Conservation (phyloP, 1,140 invertebrate genomes). For the Drosophila serrata region DNA sequence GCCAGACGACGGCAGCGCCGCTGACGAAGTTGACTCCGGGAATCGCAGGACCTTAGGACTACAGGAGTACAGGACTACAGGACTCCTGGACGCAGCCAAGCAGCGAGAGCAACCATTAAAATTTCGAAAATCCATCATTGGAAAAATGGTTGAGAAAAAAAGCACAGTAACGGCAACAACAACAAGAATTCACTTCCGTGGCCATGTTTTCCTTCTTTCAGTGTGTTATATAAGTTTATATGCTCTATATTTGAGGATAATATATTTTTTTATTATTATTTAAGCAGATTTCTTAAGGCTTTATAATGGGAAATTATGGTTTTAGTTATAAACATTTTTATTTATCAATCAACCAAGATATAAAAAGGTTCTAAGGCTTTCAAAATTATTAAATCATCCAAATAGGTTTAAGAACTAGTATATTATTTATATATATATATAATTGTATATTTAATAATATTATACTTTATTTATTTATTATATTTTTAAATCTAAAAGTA, state of each 20-base stretch:
- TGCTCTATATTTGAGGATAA: neutral
- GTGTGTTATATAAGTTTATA: constrained; percentile 17
- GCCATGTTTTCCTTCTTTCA: constrained; percentile 63
- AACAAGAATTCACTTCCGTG: constrained; percentile 65
- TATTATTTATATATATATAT: neutral
- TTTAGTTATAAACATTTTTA: neutral
- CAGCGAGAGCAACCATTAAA: constrained; percentile 83
- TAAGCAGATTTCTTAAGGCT: too few relatives aligned
- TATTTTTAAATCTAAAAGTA: neutral
- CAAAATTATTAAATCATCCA: neutral
- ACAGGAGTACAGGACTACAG: constrained; percentile 27
- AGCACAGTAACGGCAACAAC: constrained; percentile 39
- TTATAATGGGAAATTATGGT: neutral
- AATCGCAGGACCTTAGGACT: constrained; percentile 29
- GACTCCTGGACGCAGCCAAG: constrained; percentile 76
- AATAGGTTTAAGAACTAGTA: too few relatives aligned
- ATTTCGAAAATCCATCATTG: constrained; percentile 85
- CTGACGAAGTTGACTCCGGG: constrained; percentile 56
- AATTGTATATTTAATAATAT: too few relatives aligned
- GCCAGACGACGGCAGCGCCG: constrained; percentile 57
- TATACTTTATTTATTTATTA: too few relatives aligned
- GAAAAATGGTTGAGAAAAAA: constrained; percentile 83
- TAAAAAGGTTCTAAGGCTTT: neutral
- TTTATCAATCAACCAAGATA: neutral
- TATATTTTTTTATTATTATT: too few relatives aligned